Evolutionary conservation across 2,888 invertebrate genomes (phyloP).

Genomic region (Spatulosminthurus flaviceps): DNA sequence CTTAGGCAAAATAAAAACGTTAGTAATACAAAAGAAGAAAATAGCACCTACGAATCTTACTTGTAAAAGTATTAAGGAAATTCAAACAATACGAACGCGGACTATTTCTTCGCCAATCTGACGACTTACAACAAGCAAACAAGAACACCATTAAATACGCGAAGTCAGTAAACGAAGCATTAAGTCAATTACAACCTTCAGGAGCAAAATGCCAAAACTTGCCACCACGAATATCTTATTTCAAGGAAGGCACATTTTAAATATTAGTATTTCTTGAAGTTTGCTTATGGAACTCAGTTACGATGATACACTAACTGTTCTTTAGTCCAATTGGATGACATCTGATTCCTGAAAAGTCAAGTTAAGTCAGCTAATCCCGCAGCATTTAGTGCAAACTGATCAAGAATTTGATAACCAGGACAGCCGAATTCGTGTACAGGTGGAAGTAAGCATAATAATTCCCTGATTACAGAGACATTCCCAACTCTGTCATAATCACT

Average conservation of each 20-base stretch:
- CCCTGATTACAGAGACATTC: too few species aligned
- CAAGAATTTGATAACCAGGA: not conserved
- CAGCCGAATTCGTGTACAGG: not conserved
- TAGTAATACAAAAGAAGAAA: not conserved
- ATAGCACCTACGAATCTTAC: not conserved
- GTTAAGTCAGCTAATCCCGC: too few species aligned
- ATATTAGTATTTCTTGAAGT: not conserved
- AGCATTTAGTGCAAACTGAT: not conserved
- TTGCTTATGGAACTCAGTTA: constrained; percentile 3
- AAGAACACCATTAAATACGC: not conserved
- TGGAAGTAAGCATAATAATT: too few species aligned
- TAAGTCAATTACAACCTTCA: too few species aligned
- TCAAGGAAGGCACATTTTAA: not conserved
- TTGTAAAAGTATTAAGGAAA: not conserved
- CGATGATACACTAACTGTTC: not conserved
- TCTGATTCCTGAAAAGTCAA: too few species aligned
- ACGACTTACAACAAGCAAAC: not conserved
- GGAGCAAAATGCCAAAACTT: too few species aligned
- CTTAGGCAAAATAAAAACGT: not conserved
- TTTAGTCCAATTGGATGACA: not conserved
- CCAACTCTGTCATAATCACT: too few species aligned
- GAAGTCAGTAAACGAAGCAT: not conserved
- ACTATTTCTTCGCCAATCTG: too few species aligned
- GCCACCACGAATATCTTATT: not conserved
- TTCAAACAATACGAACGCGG: not conserved